phyloP scores from a whole-genome alignment of 2,888 invertebrate species.

The Digitonthophagus gazella region DNA sequence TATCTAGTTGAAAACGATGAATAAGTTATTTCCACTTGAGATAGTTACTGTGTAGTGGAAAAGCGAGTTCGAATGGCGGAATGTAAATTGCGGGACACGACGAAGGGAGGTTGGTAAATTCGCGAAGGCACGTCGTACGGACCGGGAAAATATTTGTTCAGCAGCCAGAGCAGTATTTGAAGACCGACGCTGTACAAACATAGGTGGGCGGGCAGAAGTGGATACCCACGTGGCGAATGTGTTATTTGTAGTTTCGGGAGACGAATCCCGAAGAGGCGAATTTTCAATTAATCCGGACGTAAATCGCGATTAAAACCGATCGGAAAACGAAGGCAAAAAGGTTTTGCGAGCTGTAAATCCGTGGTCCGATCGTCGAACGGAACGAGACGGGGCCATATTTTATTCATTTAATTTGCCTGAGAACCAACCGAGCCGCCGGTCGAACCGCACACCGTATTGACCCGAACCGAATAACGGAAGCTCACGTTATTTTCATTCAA shows the following conservation, averaged over 20 bases:
- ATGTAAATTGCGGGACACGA: background rate
- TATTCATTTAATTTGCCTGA: background rate
- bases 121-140: background rate
- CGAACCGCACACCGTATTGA: background rate
- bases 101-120: background rate
- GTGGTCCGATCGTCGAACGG: too few relatives aligned
- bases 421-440: background rate
- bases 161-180: background rate
- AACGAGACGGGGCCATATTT: background rate
- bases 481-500: background rate
- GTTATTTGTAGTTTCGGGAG: background rate
- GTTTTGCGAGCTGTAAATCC: background rate
- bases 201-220: background rate
- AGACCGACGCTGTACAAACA: background rate
- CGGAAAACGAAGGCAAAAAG: background rate
- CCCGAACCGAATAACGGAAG: background rate
- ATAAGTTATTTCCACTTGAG: too few relatives aligned
- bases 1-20: too few relatives aligned
- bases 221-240: background rate
- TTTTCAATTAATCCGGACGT: background rate
- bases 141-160: background rate
- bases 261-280: background rate
- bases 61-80: too few relatives aligned
- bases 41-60: too few relatives aligned
- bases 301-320: background rate